Conservation (phyloP, 2,113 vertebrate genomes). For the Rhea pennata region DNA sequence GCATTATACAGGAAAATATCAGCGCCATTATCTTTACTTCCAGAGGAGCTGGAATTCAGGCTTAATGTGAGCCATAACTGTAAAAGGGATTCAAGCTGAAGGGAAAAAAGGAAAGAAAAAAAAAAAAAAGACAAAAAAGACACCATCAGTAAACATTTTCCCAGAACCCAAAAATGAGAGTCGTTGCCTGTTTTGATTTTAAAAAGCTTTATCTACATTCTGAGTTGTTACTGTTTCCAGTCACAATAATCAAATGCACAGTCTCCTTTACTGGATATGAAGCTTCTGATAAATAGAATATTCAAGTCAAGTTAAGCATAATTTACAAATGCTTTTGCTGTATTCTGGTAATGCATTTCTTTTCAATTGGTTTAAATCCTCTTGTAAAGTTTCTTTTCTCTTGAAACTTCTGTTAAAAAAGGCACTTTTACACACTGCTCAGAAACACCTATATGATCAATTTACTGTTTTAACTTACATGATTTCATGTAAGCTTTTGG, state of each 20-base stretch:
- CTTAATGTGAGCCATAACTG: constrained; percentile 98
- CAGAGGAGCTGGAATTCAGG: constrained; percentile 89
- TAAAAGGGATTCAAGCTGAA: constrained; percentile 93
- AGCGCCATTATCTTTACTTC: constrained; percentile 88
- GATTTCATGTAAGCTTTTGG: background rate
- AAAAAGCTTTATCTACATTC: background rate
- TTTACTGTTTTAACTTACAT: background rate
- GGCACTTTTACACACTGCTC: background rate
- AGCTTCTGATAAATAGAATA: background rate
- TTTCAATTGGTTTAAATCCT: background rate
- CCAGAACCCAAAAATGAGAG: background rate
- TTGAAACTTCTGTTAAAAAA: background rate
- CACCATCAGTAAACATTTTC: background rate
- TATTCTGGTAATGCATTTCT: background rate
- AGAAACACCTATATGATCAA: background rate
- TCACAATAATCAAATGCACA: background rate
- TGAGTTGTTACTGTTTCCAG: background rate
- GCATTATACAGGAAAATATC: constrained; percentile 97
- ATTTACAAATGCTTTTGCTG: background rate
- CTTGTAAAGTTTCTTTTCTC: background rate
- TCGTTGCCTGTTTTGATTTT: background rate
- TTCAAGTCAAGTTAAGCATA: background rate
- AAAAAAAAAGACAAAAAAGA: background rate
- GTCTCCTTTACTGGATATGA: background rate
- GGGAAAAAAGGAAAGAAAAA: background rate